Evolutionary conservation across 2,113 vertebrate genomes (phyloP).

Genomic region (Neoarius graeffei): DNA sequence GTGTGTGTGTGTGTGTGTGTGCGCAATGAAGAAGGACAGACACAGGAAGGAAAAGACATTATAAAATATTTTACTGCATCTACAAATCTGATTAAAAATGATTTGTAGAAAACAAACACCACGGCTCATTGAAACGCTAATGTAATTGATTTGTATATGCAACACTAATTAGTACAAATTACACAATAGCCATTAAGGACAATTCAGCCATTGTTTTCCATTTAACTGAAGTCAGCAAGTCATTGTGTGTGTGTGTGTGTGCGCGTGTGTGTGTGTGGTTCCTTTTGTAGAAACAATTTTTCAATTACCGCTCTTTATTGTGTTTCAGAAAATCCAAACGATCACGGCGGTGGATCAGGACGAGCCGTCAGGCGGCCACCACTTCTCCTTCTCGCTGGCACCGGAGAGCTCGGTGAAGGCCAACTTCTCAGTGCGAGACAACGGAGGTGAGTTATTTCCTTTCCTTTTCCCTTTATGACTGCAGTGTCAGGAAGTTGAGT

Average conservation of each 20-base stretch:
- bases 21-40: background rate
- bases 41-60: background rate
- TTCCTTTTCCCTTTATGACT: background rate
- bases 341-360: constrained; percentile 89
- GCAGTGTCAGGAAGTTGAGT: background rate
- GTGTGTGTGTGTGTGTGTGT: background rate
- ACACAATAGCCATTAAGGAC: constrained; percentile 13
- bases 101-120: constrained; percentile 12
- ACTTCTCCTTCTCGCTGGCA: constrained; percentile 87
- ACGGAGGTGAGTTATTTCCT: constrained; percentile 79
- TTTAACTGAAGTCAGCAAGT: constrained; percentile 13
- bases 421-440: constrained; percentile 90
- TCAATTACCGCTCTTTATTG: constrained; percentile 49
- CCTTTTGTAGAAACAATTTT: background rate
- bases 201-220: constrained; percentile 5
- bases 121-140: background rate
- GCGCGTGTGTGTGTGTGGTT: background rate
- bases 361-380: constrained; percentile 82
- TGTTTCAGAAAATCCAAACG: constrained; percentile 87
- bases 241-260: background rate
- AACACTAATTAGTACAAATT: constrained; percentile 26
- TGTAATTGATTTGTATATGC: constrained; percentile 15
- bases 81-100: constrained; percentile 35
- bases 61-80: constrained; percentile 17
- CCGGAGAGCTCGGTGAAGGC: constrained; percentile 78